phyloP scores from a whole-genome alignment of 2,113 vertebrate genomes.

The Ctenomys sociabilis region DNA sequence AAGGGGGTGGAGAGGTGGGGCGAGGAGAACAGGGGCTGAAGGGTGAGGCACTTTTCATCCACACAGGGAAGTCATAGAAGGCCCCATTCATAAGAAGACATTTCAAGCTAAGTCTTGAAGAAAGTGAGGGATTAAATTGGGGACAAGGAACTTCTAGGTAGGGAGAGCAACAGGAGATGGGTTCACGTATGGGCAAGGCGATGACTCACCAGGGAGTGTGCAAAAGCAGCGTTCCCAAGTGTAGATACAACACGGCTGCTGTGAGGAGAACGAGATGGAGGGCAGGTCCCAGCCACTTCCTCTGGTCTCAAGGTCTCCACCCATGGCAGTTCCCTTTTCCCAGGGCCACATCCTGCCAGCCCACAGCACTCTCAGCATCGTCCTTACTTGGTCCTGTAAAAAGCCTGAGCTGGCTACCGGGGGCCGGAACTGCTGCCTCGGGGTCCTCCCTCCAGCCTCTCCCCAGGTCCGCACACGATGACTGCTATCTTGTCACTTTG shows the following conservation, averaged over 20 bases:
- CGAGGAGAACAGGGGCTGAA: not conserved
- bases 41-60: not conserved
- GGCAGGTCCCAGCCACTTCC: not conserved
- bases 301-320: not conserved
- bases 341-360: not conserved
- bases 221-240: not conserved
- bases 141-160: not conserved
- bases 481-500: not conserved
- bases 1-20: not conserved
- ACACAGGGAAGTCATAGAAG: not conserved
- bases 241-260: not conserved
- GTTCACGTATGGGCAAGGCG: accelerated
- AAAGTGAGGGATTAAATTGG: not conserved
- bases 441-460: not conserved
- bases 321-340: not conserved
- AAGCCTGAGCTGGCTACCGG: not conserved
- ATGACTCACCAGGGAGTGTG: accelerated
- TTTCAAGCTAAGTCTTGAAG: not conserved
- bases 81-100: not conserved
- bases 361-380: too few relatives aligned
- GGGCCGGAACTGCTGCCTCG: too few relatives aligned
- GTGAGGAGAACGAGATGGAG: not conserved
- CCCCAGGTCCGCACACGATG: not conserved
- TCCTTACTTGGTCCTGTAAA: not conserved
- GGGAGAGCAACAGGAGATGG: not conserved